Conservation (phyloP, 2,888 invertebrate genomes). For the Tortrix viridana region DNA sequence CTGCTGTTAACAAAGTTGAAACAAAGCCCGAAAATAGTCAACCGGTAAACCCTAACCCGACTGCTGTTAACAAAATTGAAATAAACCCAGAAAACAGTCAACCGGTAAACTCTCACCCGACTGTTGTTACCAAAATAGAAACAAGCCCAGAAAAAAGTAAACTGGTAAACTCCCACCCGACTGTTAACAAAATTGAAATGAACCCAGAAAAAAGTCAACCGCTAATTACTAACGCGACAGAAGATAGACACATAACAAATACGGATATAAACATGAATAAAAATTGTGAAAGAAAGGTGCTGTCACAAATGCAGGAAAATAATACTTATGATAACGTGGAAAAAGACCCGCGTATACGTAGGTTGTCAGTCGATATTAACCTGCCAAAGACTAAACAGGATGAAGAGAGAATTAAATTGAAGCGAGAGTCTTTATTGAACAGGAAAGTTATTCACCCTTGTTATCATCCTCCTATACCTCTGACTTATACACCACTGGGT, state of each 20-base stretch:
- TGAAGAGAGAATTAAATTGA: constrained; percentile 57
- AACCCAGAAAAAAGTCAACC: background rate
- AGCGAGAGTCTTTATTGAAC: constrained; percentile 65
- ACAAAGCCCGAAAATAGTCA: no score
- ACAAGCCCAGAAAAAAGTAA: no score
- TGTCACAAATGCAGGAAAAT: constrained; percentile 64
- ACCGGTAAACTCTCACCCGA: no score
- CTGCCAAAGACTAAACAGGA: constrained; percentile 42
- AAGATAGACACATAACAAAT: constrained; percentile 2
- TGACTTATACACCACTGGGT: constrained; percentile 55
- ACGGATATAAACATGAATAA: constrained; percentile 32
- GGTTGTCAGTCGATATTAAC: constrained; percentile 38
- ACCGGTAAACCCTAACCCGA: no score
- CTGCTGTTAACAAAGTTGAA: background rate
- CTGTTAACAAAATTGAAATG: constrained; percentile 5
- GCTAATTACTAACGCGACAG: no score
- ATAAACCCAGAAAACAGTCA: constrained; percentile 3
- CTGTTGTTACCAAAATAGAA: background rate
- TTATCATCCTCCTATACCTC: constrained; percentile 57
- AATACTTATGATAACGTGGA: constrained; percentile 32
- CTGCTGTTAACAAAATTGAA: background rate
- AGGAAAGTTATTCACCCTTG: constrained; percentile 55
- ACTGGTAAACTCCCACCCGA: no score
- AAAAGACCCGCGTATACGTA: constrained; percentile 41
- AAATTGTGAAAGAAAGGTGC: constrained; percentile 49